These are phyloP conservation scores for Chymomyza fuscimana DNA, from an alignment of 2,888 invertebrate species.

Conservation along the genomic window DNA sequence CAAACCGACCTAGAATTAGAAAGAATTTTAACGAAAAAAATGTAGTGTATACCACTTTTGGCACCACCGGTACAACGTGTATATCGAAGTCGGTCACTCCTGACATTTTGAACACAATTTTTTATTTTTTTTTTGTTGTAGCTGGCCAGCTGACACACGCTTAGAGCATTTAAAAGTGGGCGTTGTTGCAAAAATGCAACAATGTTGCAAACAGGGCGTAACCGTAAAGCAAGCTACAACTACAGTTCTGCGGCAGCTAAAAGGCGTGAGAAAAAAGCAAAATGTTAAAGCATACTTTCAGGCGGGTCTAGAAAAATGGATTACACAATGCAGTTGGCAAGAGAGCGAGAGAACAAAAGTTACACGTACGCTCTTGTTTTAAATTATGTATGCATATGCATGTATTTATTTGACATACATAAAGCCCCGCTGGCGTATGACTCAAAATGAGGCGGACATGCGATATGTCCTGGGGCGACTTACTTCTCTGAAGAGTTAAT, in stretches of 20 bases:
- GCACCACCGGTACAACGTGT: too few species aligned
- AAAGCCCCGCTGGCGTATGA: not conserved
- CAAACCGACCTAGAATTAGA: too few species aligned
- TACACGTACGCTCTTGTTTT: not conserved
- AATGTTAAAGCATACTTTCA: constrained; percentile 1
- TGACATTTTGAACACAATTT: not conserved
- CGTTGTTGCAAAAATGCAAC: constrained; percentile 17
- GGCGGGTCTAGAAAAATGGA: not conserved
- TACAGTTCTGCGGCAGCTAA: not conserved
- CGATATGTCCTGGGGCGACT: not conserved
- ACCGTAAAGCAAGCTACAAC: constrained; percentile 21
- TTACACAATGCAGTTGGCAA: not conserved
- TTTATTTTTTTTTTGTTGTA: not conserved
- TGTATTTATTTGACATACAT: not conserved
- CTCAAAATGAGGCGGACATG: not conserved
- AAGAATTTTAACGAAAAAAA: too few species aligned
- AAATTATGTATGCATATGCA: not conserved
- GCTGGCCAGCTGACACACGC: constrained; percentile 20
- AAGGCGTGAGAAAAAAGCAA: not conserved
- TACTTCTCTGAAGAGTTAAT: not conserved
- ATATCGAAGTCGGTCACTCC: too few species aligned
- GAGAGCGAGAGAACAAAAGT: not conserved
- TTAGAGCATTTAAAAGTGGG: constrained; percentile 44
- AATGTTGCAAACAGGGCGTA: not conserved
- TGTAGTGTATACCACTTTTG: too few species aligned